A percentile compares a stretch with the other conserved stretches of the same genome.
These are phyloP conservation scores for Neocloeon triangulifer DNA, from an alignment of 1,140 invertebrate species.

Conservation along the genomic window DNA sequence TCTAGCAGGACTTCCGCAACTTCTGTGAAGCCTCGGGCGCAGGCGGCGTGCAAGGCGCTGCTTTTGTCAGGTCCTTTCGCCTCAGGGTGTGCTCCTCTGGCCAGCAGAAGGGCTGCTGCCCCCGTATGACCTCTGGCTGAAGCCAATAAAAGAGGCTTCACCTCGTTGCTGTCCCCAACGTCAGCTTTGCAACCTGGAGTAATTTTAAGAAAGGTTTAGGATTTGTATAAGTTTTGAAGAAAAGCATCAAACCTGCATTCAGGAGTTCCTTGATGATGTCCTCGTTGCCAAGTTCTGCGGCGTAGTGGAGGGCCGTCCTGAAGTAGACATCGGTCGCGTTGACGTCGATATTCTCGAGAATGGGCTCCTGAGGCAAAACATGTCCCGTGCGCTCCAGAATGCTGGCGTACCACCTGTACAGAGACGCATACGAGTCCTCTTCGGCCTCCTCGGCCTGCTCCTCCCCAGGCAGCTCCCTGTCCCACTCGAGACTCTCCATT, in stretches of 20 bases:
- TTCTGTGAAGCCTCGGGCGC: conserved; percentile 23
- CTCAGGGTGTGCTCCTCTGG: conserved; percentile 13
- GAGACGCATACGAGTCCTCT: conserved; percentile 12
- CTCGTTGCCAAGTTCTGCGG: conserved; percentile 24
- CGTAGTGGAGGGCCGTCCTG: conserved; percentile 31
- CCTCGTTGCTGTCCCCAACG: conserved; percentile 14
- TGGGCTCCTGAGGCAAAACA: conserved; percentile 13
- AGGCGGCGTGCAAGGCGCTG: conserved; percentile 23
- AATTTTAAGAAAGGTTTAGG: background rate
- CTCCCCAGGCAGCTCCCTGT: conserved; percentile 22
- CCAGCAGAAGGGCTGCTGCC: conserved; percentile 13
- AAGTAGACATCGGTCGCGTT: conserved; percentile 25
- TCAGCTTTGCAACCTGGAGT: conserved; percentile 11
- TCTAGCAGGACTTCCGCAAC: conserved; percentile 31
- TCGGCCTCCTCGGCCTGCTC: conserved; percentile 12
- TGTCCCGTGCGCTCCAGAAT: conserved; percentile 25
- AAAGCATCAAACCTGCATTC: conserved; percentile 14
- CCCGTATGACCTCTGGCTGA: conserved; percentile 15
- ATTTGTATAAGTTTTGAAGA: conserved; percentile 3
- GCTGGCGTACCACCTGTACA: conserved; percentile 22
- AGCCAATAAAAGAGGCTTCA: conserved; percentile 20
- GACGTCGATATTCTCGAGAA: conserved; percentile 16
- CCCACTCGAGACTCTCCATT: conserved; percentile 33
- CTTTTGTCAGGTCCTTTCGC: conserved; percentile 15
- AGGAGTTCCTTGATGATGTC: conserved; percentile 21